Evolutionary conservation across 2,797 vertebrate species (phyloP).

Genomic region (Sparidentex hasta): DNA sequence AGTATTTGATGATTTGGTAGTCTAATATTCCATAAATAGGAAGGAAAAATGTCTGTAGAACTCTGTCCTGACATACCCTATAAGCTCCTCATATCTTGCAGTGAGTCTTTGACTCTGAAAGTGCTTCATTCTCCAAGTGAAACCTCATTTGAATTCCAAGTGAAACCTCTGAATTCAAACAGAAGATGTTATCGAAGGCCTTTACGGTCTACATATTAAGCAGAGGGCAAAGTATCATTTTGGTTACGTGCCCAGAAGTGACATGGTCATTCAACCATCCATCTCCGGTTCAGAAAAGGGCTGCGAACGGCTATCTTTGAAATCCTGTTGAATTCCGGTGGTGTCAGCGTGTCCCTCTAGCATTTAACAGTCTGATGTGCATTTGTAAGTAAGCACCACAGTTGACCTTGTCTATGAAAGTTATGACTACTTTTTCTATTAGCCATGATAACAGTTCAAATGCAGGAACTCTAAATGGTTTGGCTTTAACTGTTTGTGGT

Average conservation of each 20-base stretch:
- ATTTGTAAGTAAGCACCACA: neutral
- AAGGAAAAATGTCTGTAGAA: neutral
- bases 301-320: conserved; percentile 1
- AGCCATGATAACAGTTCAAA: neutral
- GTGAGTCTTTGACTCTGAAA: too few species aligned
- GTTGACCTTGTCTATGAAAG: neutral
- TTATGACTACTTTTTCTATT: neutral
- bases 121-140: too few species aligned
- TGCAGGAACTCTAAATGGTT: neutral
- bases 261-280: conserved; percentile 8
- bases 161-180: conserved; percentile 20
- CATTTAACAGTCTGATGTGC: neutral
- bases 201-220: neutral
- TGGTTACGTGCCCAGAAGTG: conserved; percentile 7
- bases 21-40: neutral
- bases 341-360: conserved; percentile 2
- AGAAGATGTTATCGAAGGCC: conserved; percentile 13
- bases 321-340: neutral
- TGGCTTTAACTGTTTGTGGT: neutral
- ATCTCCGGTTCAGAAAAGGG: neutral
- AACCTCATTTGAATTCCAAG: conserved; percentile 3
- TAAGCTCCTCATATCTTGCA: neutral
- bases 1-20: too few species aligned
- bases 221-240: conserved; percentile 13
- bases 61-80: neutral